Evolutionary conservation across 1,140 invertebrate species (phyloP).

Genomic region (Lepidostoma basale): DNA sequence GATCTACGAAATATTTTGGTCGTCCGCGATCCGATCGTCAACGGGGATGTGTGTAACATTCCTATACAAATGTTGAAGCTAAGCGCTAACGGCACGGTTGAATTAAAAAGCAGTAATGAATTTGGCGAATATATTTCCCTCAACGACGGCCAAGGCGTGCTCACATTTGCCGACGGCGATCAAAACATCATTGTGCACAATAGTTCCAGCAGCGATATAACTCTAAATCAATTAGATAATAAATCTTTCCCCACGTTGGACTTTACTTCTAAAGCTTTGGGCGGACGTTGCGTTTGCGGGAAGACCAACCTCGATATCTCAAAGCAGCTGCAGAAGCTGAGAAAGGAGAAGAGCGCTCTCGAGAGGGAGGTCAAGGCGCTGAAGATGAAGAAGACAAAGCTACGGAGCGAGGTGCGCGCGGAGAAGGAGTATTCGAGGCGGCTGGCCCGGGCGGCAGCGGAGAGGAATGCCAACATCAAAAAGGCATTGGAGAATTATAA

Average conservation of each 20-base stretch:
- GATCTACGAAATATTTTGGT: slow-evolving; percentile 24
- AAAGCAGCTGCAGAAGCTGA: background rate
- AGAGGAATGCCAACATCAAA: slow-evolving; percentile 10
- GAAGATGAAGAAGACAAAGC: slow-evolving; percentile 3
- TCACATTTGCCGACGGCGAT: slow-evolving; percentile 15
- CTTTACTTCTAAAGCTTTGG: background rate
- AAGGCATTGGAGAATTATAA: slow-evolving; percentile 1
- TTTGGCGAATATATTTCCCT: slow-evolving; percentile 17
- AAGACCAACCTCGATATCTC: slow-evolving; percentile 1
- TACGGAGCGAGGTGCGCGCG: slow-evolving; percentile 18
- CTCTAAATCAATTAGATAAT: background rate
- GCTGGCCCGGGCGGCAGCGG: background rate
- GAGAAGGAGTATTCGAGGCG: slow-evolving; percentile 3
- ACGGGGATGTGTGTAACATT: slow-evolving; percentile 14
- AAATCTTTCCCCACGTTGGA: background rate
- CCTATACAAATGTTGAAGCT: slow-evolving; percentile 34
- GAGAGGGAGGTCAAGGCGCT: slow-evolving; percentile 13
- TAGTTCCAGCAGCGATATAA: background rate
- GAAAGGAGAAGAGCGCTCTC: slow-evolving; percentile 10
- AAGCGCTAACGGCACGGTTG: slow-evolving; percentile 2
- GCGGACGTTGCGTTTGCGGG: slow-evolving; percentile 11
- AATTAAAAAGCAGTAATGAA: slow-evolving; percentile 3
- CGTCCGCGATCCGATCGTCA: slow-evolving; percentile 4
- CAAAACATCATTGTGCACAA: slow-evolving; percentile 12
- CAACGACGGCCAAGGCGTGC: slow-evolving; percentile 9